Evolutionary conservation across 2,113 vertebrate species (phyloP).

Genomic region (Forbesichthys agassizii): DNA sequence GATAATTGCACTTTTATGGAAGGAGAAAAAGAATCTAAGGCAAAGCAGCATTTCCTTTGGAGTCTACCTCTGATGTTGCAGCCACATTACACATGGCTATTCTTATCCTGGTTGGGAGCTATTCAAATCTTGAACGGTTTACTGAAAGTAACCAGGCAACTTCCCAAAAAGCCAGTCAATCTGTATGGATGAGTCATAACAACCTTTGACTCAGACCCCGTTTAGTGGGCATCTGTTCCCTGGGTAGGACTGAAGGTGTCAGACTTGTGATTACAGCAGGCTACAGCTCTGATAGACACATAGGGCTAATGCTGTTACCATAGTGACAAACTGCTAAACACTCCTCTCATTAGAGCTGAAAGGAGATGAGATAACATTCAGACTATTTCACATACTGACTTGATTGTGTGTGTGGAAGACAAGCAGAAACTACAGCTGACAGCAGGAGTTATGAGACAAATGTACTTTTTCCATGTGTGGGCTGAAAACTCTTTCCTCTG

Average conservation of each 20-base stretch:
- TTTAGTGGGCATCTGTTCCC: conserved; percentile 32
- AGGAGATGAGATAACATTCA: neutral
- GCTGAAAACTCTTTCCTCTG: neutral
- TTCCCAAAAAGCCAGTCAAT: conserved; percentile 10
- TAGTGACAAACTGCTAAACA: conserved; percentile 23
- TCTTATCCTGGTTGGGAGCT: too few species aligned
- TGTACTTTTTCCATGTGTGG: conserved; percentile 2
- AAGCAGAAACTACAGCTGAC: conserved; percentile 1
- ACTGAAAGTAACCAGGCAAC: conserved; percentile 37
- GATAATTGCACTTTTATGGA: too few species aligned
- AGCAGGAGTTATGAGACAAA: conserved; percentile 15
- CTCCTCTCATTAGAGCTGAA: conserved; percentile 4
- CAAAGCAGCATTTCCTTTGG: too few species aligned
- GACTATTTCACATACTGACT: conserved; percentile 6
- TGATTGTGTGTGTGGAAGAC: conserved; percentile 5
- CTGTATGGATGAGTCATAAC: conserved; percentile 42
- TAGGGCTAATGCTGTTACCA: conserved; percentile 12
- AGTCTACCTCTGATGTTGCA: too few species aligned
- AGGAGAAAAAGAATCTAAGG: too few species aligned
- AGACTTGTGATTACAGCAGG: conserved; percentile 17
- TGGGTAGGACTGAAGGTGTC: neutral
- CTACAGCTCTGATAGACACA: neutral
- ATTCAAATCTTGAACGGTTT: conserved; percentile 11
- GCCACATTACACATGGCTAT: too few species aligned
- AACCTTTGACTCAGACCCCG: conserved; percentile 48